Evolutionary conservation across 1,140 invertebrate species (phyloP).

Genomic region (Diachasma alloeum): DNA sequence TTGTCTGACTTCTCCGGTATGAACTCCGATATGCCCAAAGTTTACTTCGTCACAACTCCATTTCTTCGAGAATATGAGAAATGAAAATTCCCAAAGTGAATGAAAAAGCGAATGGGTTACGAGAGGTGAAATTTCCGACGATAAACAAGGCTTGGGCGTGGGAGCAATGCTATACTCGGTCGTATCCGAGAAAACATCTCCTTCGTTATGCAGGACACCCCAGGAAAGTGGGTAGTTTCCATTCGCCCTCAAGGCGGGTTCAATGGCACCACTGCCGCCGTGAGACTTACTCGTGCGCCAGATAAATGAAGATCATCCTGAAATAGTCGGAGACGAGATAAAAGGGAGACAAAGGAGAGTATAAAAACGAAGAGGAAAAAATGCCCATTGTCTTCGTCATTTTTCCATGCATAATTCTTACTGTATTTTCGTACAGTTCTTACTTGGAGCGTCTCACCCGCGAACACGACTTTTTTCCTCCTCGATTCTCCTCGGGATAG

Average conservation of each 20-base stretch:
- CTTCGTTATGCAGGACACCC: not conserved
- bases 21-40: too few species aligned
- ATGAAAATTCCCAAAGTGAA: not conserved
- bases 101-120: too few species aligned
- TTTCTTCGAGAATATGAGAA: too few species aligned
- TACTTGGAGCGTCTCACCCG: not conserved
- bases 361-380: not conserved
- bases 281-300: not conserved
- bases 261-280: not conserved
- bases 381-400: not conserved
- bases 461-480: not conserved
- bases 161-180: not conserved
- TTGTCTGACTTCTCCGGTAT: too few species aligned
- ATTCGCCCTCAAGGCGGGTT: not conserved
- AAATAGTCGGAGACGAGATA: not conserved
- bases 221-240: not conserved
- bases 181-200: not conserved
- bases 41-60: too few species aligned
- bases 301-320: not conserved
- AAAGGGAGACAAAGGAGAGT: not conserved
- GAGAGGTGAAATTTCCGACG: too few species aligned
- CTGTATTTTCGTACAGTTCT: not conserved
- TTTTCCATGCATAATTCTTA: not conserved
- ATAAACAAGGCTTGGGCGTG: not conserved
- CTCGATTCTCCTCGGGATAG: not conserved